These are phyloP conservation scores for Pachypeltis micranthus DNA, from an alignment of 1,140 invertebrate genomes.

Conservation along the genomic window DNA sequence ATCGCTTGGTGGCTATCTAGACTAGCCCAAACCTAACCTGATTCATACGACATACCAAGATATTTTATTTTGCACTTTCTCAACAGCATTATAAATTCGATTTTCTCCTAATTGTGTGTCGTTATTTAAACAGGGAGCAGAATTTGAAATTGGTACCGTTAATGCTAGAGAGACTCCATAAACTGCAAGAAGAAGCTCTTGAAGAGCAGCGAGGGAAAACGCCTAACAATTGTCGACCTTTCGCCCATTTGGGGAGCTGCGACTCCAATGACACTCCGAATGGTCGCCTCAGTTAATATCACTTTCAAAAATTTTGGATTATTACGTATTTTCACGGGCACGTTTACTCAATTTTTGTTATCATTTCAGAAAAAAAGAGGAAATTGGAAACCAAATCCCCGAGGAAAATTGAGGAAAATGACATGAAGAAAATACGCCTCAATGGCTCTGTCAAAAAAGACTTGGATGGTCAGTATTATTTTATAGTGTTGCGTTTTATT, in stretches of 20 bases:
- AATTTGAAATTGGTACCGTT: conserved; percentile 77
- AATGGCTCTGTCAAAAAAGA: neutral
- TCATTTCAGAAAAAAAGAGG: neutral
- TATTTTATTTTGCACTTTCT: neutral
- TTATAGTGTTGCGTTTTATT: no score
- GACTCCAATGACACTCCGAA: conserved; percentile 1
- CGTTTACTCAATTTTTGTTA: neutral
- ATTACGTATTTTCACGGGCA: neutral
- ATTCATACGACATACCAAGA: no score
- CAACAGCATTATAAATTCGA: neutral
- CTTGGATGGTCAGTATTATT: neutral
- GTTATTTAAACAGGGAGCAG: conserved; percentile 71
- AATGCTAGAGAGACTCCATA: conserved; percentile 69
- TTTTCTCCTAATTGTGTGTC: conserved; percentile 28
- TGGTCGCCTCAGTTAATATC: neutral
- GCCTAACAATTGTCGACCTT: conserved; percentile 38
- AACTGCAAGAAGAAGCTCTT: conserved; percentile 45
- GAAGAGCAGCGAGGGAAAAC: conserved; percentile 35
- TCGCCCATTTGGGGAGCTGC: conserved; percentile 42
- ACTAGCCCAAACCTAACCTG: no score
- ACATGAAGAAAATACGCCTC: neutral
- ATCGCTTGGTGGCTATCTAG: no score
- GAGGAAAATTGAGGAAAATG: neutral
- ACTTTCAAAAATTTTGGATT: no score
- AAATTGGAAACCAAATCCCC: neutral